Conservation (phyloP, 2,797 vertebrate species). For the Martes flavigula region DNA sequence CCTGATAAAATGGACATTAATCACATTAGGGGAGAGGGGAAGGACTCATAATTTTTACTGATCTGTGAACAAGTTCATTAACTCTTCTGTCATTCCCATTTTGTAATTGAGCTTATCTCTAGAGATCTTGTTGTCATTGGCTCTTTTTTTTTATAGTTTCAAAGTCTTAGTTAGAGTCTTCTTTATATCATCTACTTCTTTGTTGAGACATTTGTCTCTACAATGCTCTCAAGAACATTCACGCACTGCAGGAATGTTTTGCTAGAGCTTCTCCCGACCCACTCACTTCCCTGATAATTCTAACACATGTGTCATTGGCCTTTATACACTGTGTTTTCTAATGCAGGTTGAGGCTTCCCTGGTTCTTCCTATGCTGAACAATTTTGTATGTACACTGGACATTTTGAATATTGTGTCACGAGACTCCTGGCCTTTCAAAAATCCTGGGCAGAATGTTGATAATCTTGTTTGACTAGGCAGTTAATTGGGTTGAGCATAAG, state of each 20-base stretch:
- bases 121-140: neutral
- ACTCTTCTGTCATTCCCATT: neutral
- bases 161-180: neutral
- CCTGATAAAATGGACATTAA: neutral
- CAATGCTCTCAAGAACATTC: neutral
- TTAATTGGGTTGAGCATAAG: neutral
- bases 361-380: neutral
- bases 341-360: neutral
- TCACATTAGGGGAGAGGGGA: neutral
- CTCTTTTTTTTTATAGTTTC: neutral
- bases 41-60: neutral
- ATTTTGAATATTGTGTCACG: neutral
- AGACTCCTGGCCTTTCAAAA: neutral
- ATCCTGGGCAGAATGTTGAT: neutral
- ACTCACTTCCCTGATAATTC: neutral
- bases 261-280: neutral
- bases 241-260: neutral
- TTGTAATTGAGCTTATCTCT: neutral
- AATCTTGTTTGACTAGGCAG: neutral
- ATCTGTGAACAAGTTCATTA: neutral
- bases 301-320: neutral
- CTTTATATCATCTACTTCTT: neutral
- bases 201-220: neutral
- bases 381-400: neutral
- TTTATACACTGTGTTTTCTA: neutral